A percentile compares a stretch with the other conserved stretches of the same genome.
These are phyloP conservation scores for Nomada lathburiana DNA, from an alignment of 2,888 invertebrate genomes.

Conservation along the genomic window DNA sequence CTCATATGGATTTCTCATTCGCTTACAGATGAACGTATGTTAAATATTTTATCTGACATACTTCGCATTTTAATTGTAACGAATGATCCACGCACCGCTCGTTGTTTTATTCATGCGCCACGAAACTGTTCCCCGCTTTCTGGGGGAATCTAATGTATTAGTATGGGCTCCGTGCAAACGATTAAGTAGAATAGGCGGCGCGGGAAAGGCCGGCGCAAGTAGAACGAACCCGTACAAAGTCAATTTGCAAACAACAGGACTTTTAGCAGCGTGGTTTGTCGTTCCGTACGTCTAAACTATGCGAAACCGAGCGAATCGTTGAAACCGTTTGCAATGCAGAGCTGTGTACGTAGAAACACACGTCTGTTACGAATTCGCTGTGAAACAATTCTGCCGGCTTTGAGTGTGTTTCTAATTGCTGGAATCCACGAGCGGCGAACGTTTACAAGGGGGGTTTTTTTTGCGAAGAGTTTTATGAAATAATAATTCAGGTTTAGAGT, in stretches of 20 bases:
- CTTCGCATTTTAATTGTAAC: background rate
- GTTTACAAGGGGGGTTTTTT: no score
- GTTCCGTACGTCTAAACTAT: background rate
- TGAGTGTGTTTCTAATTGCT: no score
- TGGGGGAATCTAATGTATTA: background rate
- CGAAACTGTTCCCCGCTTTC: conserved; percentile 1
- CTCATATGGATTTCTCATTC: background rate
- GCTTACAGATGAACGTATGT: background rate
- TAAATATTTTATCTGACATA: background rate
- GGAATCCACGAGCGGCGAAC: no score
- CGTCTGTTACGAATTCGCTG: no score
- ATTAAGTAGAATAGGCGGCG: conserved; percentile 34
- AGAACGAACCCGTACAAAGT: conserved; percentile 4
- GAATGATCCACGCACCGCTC: background rate
- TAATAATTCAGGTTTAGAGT: no score
- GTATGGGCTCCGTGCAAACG: conserved; percentile 17
- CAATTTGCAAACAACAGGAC: conserved; percentile 14
- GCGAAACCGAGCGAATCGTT: no score
- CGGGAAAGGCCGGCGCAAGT: background rate
- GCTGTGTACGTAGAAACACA: background rate
- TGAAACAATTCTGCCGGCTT: no score
- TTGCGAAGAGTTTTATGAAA: no score
- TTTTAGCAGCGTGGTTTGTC: background rate
- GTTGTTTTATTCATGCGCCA: conserved; percentile 11
- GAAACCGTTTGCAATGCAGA: background rate